These are phyloP conservation scores for Ctenicera cuprea DNA, from an alignment of 2,888 invertebrate species.

Conservation along the genomic window DNA sequence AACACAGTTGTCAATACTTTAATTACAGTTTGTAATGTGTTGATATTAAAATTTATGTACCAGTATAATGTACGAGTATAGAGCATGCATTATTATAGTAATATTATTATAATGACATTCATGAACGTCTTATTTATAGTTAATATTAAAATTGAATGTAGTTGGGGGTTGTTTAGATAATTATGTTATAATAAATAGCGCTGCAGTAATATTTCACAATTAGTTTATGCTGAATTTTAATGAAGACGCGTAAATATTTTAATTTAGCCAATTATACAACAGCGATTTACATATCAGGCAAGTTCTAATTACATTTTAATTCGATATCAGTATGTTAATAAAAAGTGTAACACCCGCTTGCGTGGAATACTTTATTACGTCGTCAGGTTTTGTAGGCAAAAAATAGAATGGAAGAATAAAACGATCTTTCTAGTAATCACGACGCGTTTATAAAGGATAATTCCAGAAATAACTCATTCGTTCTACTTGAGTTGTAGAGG, in stretches of 20 bases:
- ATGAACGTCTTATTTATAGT: too few species aligned
- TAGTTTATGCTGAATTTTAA: slow-evolving; percentile 18
- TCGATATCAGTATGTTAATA: slow-evolving; percentile 21
- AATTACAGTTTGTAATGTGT: too few species aligned
- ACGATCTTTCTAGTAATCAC: slow-evolving; percentile 19
- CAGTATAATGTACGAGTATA: too few species aligned
- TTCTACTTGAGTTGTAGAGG: slow-evolving; percentile 54
- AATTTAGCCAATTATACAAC: slow-evolving; percentile 54
- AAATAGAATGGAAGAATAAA: slow-evolving; percentile 5
- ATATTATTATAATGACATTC: too few species aligned
- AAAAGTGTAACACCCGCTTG: slow-evolving; percentile 31
- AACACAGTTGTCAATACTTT: too few species aligned
- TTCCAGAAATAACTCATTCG: slow-evolving; percentile 38
- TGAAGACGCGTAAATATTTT: slow-evolving; percentile 53
- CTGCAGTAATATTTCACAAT: slow-evolving; percentile 28
- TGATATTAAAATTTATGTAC: too few species aligned
- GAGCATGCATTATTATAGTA: too few species aligned
- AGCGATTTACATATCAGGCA: slow-evolving; percentile 51
- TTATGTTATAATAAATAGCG: slow-evolving; percentile 16
- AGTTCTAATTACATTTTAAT: slow-evolving; percentile 47
- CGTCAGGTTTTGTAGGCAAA: background rate
- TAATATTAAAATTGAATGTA: slow-evolving; percentile 1
- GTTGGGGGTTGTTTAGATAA: slow-evolving; percentile 16
- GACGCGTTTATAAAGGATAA: slow-evolving; percentile 28
- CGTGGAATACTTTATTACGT: slow-evolving; percentile 34